Conservation (phyloP, 2,888 invertebrate genomes). For the Selenia dentaria region DNA sequence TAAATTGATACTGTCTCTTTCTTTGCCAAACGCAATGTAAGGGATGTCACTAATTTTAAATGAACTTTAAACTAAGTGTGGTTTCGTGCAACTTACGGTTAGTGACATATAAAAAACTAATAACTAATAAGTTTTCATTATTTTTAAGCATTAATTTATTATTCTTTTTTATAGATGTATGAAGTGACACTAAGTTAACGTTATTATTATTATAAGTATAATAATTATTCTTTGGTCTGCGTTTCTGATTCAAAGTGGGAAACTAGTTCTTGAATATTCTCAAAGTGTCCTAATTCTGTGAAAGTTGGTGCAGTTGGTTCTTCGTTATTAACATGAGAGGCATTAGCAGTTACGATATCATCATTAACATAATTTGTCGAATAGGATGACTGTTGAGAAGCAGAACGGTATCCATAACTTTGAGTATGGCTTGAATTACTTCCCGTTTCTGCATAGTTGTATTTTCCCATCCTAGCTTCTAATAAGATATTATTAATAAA, state of each 20-base stretch:
- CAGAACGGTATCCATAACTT: slow-evolving; percentile 17
- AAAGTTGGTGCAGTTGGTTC: no score
- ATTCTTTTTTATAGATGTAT: slow-evolving; percentile 8
- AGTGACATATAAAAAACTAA: slow-evolving; percentile 5
- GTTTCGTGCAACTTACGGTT: slow-evolving; percentile 6
- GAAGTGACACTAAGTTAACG: slow-evolving; percentile 7
- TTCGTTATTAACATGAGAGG: no score
- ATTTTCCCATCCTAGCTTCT: slow-evolving; percentile 11
- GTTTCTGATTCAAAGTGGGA: no score
- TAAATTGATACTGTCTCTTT: slow-evolving; percentile 5
- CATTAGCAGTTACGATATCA: no score
- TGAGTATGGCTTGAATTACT: no score
- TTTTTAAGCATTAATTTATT: slow-evolving; percentile 10
- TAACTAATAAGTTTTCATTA: slow-evolving; percentile 1
- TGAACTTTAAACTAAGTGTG: slow-evolving; percentile 5
- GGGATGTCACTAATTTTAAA: slow-evolving; percentile 6
- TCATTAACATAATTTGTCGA: no score
- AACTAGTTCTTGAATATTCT: no score
- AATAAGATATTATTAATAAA: slow-evolving; percentile 13
- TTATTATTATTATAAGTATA: neutral
- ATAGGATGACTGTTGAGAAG: slow-evolving; percentile 13
- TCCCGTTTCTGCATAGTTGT: no score
- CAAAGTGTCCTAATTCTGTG: no score
- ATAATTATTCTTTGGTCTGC: neutral
- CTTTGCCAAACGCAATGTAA: slow-evolving; percentile 5